Evolutionary conservation across 1,140 invertebrate species (phyloP), one percentile per base, ranked within the genome.

Genomic region (Charaxes varanes): DNA sequence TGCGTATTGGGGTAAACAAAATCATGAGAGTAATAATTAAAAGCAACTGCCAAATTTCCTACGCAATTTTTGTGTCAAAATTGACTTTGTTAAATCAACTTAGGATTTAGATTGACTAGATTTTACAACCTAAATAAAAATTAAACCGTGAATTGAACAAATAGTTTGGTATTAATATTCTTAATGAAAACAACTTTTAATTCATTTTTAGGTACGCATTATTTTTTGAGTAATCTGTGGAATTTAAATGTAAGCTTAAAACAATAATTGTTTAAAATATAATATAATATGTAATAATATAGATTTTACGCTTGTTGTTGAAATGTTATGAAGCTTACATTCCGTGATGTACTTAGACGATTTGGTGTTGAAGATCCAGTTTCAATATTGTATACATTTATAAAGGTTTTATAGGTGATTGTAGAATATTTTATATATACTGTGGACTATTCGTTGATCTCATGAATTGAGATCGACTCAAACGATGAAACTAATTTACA

Each of bases 331-430:
- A 76, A 53, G 71, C 71, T 65, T 72, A 62, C 37, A 58, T 54
- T 54, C 45, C 38, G 41, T 53, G 40, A 50, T 30, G 53, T 37
- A 52, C 28, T 51, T 69, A 69, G 55, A 62, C 30, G 28, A 49
- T 46, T 73, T 43, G 54, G 58, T 71, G 62, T 72, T 76, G 54
- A 53, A 33, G 28, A 54, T 52, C 41, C 32, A 47, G 37, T 63
- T 55, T 61, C 48, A 59, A 67, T 57, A 71, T 71, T 72, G 59
- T 68, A 80, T 69, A 74, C 67, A 72, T 77, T 80, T 77, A 55
- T 74, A 77, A 73, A 61, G 26, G 51, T 77, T 80, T 77, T 80
- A 73, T 80, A 80, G 68, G 33, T 37, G 41, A 53, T 54, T 21
- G 52, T 76, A 74, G 66, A 35, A 62, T 59, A 65, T 62, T 68